Percentiles rank a stretch among this genome's conserved stretches.
Evolutionary conservation across 1,140 invertebrate species (phyloP).

Genomic region (Centruroides sculpturatus): DNA sequence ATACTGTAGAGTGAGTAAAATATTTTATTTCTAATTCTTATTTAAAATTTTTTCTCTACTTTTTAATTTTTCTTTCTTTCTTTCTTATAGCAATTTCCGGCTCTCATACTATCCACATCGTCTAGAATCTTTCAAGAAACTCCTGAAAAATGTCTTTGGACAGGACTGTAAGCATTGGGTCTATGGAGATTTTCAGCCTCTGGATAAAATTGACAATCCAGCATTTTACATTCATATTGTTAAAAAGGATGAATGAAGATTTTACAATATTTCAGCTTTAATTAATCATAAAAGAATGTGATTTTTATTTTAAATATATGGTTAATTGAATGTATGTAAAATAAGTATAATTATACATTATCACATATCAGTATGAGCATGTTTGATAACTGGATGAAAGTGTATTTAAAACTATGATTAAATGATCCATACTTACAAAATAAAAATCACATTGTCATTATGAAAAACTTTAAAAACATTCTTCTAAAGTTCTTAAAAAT

Average conservation of each 20-base stretch:
- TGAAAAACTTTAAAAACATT: too few relatives aligned
- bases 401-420: too few relatives aligned
- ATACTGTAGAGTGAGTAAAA: constrained; percentile 18
- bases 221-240: constrained; percentile 73
- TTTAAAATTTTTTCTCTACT: not conserved
- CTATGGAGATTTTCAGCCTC: constrained; percentile 62
- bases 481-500: too few relatives aligned
- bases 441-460: too few relatives aligned
- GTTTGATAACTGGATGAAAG: too few relatives aligned
- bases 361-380: too few relatives aligned
- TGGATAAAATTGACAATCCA: constrained; percentile 46
- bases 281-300: too few relatives aligned
- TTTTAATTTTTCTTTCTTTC: not conserved
- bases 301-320: too few relatives aligned
- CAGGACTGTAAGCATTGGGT: constrained; percentile 45
- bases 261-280: too few relatives aligned
- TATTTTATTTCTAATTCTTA: not conserved
- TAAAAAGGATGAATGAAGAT: constrained; percentile 36
- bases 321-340: too few relatives aligned
- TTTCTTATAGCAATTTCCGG: constrained; percentile 53
- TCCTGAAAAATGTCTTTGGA: constrained; percentile 56
- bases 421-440: too few relatives aligned
- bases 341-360: too few relatives aligned
- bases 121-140: constrained; percentile 48
- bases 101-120: constrained; percentile 73